A percentile compares a stretch with the other conserved stretches of the same genome.
phyloP scores from a whole-genome alignment of 1,140 invertebrate genomes.

The Drosophila oshimai region DNA sequence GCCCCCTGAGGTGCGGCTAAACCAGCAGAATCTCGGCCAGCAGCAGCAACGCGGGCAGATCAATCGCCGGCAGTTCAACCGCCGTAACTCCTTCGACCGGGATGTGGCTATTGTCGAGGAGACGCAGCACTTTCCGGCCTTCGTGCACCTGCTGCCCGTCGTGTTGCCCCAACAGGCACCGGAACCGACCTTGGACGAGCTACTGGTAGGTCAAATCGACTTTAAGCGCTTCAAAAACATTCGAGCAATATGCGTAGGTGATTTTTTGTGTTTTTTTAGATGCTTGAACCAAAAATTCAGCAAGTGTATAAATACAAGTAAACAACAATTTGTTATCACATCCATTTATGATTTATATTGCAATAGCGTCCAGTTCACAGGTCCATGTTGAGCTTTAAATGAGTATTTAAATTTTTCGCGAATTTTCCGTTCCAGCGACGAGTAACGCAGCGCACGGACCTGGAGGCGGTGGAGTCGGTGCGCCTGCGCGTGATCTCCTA shows the following conservation, averaged over 20 bases:
- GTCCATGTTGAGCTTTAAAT: too few relatives aligned
- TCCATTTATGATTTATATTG: too few relatives aligned
- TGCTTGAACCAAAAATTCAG: too few relatives aligned
- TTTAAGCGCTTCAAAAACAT: neutral
- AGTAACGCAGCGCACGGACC: slow-evolving; percentile 84
- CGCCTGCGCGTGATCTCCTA: slow-evolving; percentile 86
- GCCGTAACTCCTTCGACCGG: slow-evolving; percentile 65
- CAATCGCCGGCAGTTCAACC: slow-evolving; percentile 35
- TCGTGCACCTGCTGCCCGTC: slow-evolving; percentile 83
- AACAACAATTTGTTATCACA: too few relatives aligned
- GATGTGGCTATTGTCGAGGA: slow-evolving; percentile 65
- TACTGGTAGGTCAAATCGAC: slow-evolving; percentile 83
- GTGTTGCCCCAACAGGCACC: slow-evolving; percentile 84
- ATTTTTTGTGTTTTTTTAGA: too few relatives aligned
- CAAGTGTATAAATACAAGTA: too few relatives aligned
- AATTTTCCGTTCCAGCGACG: slow-evolving; percentile 52
- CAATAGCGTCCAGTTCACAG: too few relatives aligned
- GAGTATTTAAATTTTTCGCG: too few relatives aligned
- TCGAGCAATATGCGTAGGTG: too few relatives aligned
- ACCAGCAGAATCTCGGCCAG: slow-evolving; percentile 44
- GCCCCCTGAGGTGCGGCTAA: slow-evolving; percentile 44
- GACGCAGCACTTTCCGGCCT: slow-evolving; percentile 66
- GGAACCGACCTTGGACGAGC: slow-evolving; percentile 85
- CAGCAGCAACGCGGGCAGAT: slow-evolving; percentile 26
- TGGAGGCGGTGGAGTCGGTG: slow-evolving; percentile 84